Percentiles rank a stretch among this genome's conserved stretches.
phyloP scores from a whole-genome alignment of 2,888 invertebrate genomes.

The Xestia c-nigrum region DNA sequence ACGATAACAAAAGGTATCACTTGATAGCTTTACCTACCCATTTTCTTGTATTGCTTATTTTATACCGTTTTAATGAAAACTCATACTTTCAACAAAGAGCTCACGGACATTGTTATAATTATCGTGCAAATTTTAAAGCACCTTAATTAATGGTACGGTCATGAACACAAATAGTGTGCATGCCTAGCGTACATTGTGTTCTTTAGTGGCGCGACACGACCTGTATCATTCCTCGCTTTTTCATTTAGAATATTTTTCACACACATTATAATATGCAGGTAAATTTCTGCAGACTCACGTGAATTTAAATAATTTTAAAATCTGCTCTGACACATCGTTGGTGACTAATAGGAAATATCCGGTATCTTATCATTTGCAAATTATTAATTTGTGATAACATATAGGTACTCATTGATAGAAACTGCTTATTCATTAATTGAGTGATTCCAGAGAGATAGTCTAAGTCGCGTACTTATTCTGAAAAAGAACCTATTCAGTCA shows the following conservation, averaged over 20 bases:
- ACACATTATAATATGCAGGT: neutral
- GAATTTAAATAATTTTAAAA: slow-evolving; percentile 14
- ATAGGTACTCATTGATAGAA: slow-evolving; percentile 14
- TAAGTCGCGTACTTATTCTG: neutral
- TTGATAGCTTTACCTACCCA: neutral
- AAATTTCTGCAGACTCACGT: neutral
- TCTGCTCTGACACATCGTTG: neutral
- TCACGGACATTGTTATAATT: slow-evolving; percentile 61
- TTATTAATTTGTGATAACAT: slow-evolving; percentile 16
- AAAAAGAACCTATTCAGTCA: neutral
- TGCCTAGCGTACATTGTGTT: slow-evolving; percentile 32
- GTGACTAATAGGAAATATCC: slow-evolving; percentile 24
- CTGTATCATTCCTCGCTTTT: slow-evolving; percentile 15
- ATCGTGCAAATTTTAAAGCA: slow-evolving; percentile 60
- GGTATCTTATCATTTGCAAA: slow-evolving; percentile 28
- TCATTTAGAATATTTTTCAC: slow-evolving; percentile 7
- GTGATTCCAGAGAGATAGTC: neutral
- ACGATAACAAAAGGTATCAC: slow-evolving; percentile 23
- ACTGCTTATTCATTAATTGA: slow-evolving; percentile 6
- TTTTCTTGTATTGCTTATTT: slow-evolving; percentile 1
- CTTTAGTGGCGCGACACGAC: slow-evolving; percentile 12
- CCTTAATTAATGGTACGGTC: slow-evolving; percentile 66
- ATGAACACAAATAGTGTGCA: slow-evolving; percentile 62
- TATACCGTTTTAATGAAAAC: slow-evolving; percentile 45
- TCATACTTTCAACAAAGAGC: slow-evolving; percentile 60